phyloP scores from a whole-genome alignment of 2,888 invertebrate species.

The Scaptomyza flava region DNA sequence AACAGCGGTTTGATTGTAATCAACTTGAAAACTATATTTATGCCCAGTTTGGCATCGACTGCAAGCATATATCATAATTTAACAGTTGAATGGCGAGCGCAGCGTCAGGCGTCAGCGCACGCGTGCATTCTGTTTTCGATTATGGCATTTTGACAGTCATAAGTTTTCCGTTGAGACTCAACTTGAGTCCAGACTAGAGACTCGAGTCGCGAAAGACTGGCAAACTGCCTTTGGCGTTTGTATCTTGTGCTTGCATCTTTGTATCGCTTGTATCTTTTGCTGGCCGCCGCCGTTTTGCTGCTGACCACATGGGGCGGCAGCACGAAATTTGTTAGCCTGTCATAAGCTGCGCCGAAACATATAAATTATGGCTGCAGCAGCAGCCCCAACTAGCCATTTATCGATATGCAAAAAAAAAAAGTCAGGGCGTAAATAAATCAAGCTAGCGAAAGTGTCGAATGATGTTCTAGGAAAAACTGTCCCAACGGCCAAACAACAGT shows the following conservation, averaged over 20 bases:
- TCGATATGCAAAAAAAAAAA: slow-evolving; percentile 60
- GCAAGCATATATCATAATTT: slow-evolving; percentile 70
- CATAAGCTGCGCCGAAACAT: slow-evolving; percentile 74
- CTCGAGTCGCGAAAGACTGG: slow-evolving; percentile 26
- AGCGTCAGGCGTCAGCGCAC: slow-evolving; percentile 40
- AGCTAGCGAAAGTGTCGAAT: slow-evolving; percentile 68
- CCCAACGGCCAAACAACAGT: slow-evolving; percentile 52
- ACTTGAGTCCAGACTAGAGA: neutral
- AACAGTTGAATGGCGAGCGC: slow-evolving; percentile 45
- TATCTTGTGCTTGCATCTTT: slow-evolving; percentile 54
- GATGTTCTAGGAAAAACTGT: slow-evolving; percentile 55
- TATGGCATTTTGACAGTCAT: slow-evolving; percentile 67
- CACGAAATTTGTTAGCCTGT: slow-evolving; percentile 77
- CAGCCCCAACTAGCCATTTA: slow-evolving; percentile 40
- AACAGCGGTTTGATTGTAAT: slow-evolving; percentile 50
- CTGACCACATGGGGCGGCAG: slow-evolving; percentile 68
- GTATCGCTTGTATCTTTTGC: slow-evolving; percentile 57
- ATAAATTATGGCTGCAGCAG: slow-evolving; percentile 63
- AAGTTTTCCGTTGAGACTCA: slow-evolving; percentile 41
- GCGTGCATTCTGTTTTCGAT: slow-evolving; percentile 75
- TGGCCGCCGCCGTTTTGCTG: slow-evolving; percentile 47
- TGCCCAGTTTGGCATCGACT: slow-evolving; percentile 17
- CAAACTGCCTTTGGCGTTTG: slow-evolving; percentile 63
- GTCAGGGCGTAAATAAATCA: neutral
- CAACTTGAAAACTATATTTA: slow-evolving; percentile 61